Base-by-base conservation (phyloP, 2,113 vertebrate species). In the Malurus elegans region DNA sequence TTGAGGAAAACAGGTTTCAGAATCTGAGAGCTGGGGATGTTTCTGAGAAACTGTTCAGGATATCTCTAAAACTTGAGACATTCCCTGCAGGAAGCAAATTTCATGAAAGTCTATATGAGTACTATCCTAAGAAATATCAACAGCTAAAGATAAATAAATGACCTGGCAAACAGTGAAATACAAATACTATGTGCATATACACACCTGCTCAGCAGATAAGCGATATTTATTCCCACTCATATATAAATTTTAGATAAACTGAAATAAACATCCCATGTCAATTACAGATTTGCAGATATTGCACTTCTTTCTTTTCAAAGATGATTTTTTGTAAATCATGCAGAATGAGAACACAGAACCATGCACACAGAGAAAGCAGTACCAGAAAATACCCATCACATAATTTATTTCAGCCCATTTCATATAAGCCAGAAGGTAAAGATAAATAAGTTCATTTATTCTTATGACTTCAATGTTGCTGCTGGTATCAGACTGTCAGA, bases 261-360 rank as follows among this genome's bases (percentile, higher is more conserved):
- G 50, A 79, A 95, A 89, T 94, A 89, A 91, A 79, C 1, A 2
- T 51, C 47, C 51, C 26, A 47, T 56, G 60, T 67, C 78, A 60
- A 84, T 86, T 95, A 85, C 24, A 91, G 79, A 92, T 94, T 80
- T 78, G 71, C 20, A 79, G 87, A 87, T 81, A 79, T 19, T 25
- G 14, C 16, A 75, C 6, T 66, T 36, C 42, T 42, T 86, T 51
- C 66, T 81, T 71, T 78, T 69, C 54, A 53, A 86, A 91, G 56
- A 70, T 9, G 4, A 8, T 9, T 73, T 88, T 80, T 87, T 78
- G 36, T 36, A 89, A 84, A 87, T 58, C 38, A 28, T 12, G 16
- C 12, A 74, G 60, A 67, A 62, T 28, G 28, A 56, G 76, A 84
- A 74, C 42, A 66, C 17, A 80, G 70, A 83, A 50, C 66, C 11